These are phyloP conservation scores for Oxyteleia sp. DNA, from an alignment of 2,888 invertebrate genomes.

Conservation along the genomic window DNA sequence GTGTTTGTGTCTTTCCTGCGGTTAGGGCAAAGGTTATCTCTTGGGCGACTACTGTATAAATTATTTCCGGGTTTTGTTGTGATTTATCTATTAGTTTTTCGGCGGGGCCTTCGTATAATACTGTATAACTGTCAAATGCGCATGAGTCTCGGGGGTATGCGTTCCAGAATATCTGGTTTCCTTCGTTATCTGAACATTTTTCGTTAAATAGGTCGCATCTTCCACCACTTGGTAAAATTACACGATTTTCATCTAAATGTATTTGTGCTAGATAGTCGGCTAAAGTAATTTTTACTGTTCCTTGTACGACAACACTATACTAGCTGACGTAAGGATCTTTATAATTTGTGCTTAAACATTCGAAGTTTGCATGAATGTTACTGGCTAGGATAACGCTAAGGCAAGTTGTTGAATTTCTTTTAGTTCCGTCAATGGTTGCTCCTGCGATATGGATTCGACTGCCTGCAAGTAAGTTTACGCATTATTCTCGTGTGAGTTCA, in stretches of 20 bases:
- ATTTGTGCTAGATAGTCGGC: background rate
- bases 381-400: background rate
- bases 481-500: background rate
- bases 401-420: background rate
- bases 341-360: background rate
- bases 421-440: background rate
- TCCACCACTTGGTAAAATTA: background rate
- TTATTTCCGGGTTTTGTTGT: background rate
- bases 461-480: background rate
- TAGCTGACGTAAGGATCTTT: too few species aligned
- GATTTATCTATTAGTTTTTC: too few species aligned
- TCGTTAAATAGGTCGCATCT: background rate
- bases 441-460: background rate
- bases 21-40: background rate
- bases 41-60: background rate
- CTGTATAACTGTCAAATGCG: background rate
- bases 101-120: background rate
- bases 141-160: background rate
- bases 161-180: background rate
- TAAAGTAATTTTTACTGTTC: background rate
- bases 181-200: background rate
- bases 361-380: too few species aligned
- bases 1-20: background rate
- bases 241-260: background rate
- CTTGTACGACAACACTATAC: too few species aligned